phyloP scores from a whole-genome alignment of 2,888 invertebrate species.

The Antheraea yamamai region DNA sequence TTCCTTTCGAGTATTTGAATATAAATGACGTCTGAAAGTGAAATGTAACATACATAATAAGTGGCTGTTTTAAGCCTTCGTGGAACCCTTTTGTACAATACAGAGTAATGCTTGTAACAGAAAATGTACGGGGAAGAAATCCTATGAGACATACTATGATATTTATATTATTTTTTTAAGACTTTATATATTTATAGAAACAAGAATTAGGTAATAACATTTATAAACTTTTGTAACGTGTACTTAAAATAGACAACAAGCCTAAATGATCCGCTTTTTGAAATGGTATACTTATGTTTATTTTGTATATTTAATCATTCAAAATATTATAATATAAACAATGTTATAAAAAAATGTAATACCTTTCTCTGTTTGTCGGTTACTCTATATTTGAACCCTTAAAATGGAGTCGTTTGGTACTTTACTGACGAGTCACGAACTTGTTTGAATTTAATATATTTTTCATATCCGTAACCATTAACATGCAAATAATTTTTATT shows the following conservation, averaged over 20 bases:
- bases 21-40: conserved; percentile 83
- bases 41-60: conserved; percentile 83
- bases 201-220: neutral
- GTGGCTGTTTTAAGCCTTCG: conserved; percentile 81
- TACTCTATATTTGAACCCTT: conserved; percentile 65
- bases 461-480: conserved; percentile 79
- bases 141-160: neutral
- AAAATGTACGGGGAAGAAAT: conserved; percentile 18
- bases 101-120: conserved; percentile 50
- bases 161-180: neutral
- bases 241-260: neutral
- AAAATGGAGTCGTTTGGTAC: conserved; percentile 78
- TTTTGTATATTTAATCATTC: neutral
- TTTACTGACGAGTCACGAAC: conserved; percentile 81
- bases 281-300: neutral
- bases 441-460: conserved; percentile 80
- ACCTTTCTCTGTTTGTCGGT: conserved; percentile 11
- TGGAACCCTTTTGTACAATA: conserved; percentile 79
- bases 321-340: neutral
- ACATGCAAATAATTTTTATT: conserved; percentile 73
- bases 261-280: neutral
- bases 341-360: neutral
- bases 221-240: neutral
- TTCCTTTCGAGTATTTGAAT: conserved; percentile 82
- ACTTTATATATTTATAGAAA: neutral